These are phyloP conservation scores for Typhlichthys eigenmanni DNA, from an alignment of 2,797 vertebrate genomes.

Conservation along the genomic window DNA sequence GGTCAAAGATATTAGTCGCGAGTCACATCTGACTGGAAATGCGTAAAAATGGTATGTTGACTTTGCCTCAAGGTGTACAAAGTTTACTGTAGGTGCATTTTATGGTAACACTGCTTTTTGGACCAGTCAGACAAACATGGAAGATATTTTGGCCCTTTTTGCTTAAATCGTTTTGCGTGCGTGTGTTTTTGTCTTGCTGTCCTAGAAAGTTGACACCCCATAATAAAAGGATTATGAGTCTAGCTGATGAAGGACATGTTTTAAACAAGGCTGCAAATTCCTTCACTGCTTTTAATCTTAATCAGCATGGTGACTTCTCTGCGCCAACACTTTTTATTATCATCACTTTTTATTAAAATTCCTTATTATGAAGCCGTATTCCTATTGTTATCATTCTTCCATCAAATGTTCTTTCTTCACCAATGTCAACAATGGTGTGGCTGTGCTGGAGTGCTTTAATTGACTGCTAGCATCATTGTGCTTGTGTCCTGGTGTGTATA, in stretches of 20 bases:
- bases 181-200: conserved; percentile 6
- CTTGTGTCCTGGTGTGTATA: too few species aligned
- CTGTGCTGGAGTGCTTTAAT: not conserved
- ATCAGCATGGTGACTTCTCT: not conserved
- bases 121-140: conserved; percentile 25
- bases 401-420: too few species aligned
- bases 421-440: conserved; percentile 2
- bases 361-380: not conserved
- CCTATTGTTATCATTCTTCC: not conserved
- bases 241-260: conserved; percentile 35
- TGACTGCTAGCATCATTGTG: not conserved
- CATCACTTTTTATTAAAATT: not conserved
- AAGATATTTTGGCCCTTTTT: conserved; percentile 40
- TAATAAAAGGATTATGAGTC: conserved; percentile 35
- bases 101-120: not conserved
- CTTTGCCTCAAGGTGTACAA: too few species aligned
- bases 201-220: conserved; percentile 55
- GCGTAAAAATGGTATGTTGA: too few species aligned
- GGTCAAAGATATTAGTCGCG: too few species aligned
- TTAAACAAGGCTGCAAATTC: conserved; percentile 25
- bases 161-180: conserved; percentile 21
- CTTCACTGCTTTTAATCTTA: not conserved
- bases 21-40: too few species aligned
- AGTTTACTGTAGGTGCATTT: too few species aligned
- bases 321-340: not conserved